phyloP scores from a whole-genome alignment of 1,140 invertebrate species.

The Metopolophium dirhodum region DNA sequence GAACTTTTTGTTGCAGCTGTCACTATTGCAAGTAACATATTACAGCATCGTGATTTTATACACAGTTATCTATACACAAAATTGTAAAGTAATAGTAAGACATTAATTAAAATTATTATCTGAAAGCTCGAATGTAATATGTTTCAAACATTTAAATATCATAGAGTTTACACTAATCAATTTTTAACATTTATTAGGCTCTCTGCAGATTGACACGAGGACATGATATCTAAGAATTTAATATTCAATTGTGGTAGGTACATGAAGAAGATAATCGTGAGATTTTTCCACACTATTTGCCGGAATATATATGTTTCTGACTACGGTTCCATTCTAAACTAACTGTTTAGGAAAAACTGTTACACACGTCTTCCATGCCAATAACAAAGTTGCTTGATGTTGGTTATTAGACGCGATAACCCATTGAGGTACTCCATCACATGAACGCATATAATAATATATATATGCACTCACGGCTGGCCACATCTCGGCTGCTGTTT shows the following conservation, averaged over 20 bases:
- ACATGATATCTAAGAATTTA: not conserved
- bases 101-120: not conserved
- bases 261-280: not conserved
- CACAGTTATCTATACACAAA: not conserved
- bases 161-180: not conserved
- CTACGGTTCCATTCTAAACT: not conserved
- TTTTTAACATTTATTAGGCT: not conserved
- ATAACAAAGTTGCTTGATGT: slow-evolving; percentile 19
- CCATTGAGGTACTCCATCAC: not conserved
- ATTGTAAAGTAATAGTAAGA: not conserved
- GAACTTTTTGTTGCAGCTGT: not conserved
- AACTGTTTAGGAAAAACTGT: slow-evolving; percentile 6
- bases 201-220: not conserved
- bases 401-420: not conserved
- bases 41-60: not conserved
- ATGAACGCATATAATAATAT: not conserved
- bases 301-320: not conserved
- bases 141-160: not conserved
- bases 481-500: not conserved
- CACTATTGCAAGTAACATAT: not conserved
- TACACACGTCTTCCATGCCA: not conserved
- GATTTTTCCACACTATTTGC: not conserved
- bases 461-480: not conserved
- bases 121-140: not conserved
- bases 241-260: not conserved